These are phyloP conservation scores for Psammodynastes pulverulentus DNA, from an alignment of 2,113 vertebrate species.

Conservation along the genomic window DNA sequence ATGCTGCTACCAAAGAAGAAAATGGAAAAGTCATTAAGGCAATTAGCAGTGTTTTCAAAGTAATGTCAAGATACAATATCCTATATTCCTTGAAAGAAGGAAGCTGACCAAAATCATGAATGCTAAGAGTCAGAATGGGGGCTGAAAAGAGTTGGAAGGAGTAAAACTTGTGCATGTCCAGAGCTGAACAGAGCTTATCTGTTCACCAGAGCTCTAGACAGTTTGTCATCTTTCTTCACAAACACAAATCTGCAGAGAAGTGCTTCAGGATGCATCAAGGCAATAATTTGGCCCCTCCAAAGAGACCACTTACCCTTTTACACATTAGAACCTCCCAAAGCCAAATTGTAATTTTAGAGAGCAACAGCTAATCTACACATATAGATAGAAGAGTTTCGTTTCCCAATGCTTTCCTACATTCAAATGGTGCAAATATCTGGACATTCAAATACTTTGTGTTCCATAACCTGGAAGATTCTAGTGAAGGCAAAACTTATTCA, in stretches of 20 bases:
- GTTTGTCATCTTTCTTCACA: background rate
- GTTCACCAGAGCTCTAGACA: background rate
- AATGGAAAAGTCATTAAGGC: conserved; percentile 52
- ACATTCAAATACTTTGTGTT: background rate
- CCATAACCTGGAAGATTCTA: background rate
- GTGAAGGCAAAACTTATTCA: background rate
- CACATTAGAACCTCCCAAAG: background rate
- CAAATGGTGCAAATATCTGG: background rate
- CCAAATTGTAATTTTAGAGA: background rate
- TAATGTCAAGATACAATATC: background rate
- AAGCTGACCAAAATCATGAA: background rate
- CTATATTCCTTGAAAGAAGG: background rate
- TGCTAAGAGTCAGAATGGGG: background rate
- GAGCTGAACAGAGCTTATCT: background rate
- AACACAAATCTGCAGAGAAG: background rate
- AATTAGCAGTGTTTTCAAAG: conserved; percentile 55
- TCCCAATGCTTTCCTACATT: background rate
- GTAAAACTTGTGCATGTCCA: background rate
- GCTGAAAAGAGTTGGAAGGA: background rate
- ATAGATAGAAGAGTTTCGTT: background rate
- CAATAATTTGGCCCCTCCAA: background rate
- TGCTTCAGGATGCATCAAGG: conserved; percentile 1
- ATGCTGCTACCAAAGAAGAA: background rate
- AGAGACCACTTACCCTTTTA: background rate
- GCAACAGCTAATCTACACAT: background rate